phyloP scores from a whole-genome alignment of 1,140 invertebrate genomes.

The Brachionus plicatilis region DNA sequence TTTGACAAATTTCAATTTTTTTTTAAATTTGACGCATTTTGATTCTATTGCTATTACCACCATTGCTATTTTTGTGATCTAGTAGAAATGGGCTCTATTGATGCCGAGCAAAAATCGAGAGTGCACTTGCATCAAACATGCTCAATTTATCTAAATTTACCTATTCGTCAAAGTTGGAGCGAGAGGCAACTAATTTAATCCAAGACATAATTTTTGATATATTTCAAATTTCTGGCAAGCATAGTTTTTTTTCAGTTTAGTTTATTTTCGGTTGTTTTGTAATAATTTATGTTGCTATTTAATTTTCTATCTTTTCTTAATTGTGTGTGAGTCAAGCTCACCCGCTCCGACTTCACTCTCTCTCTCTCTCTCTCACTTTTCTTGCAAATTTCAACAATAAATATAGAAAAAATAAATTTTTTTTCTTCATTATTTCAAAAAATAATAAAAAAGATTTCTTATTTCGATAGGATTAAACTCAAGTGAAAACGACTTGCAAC shows the following conservation, averaged over 20 bases:
- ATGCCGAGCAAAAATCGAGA: background rate
- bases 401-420: constrained; percentile 14
- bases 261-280: constrained; percentile 21
- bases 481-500: background rate
- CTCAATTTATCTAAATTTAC: background rate
- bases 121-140: background rate
- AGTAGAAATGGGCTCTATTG: background rate
- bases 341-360: background rate
- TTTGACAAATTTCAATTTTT: background rate
- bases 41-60: background rate
- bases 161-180: background rate
- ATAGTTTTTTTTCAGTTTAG: background rate
- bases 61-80: background rate
- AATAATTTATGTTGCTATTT: constrained; percentile 36
- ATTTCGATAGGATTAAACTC: background rate
- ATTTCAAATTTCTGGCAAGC: background rate
- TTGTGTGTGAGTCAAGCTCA: background rate
- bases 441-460: constrained; percentile 8
- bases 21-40: background rate
- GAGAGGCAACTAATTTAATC: background rate
- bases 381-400: background rate
- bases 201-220: constrained; percentile 9
- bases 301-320: constrained; percentile 26
- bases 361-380: background rate
- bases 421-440: constrained; percentile 32